These are phyloP conservation scores for Prosapia bicincta DNA, from an alignment of 2,888 invertebrate species.

Conservation along the genomic window DNA sequence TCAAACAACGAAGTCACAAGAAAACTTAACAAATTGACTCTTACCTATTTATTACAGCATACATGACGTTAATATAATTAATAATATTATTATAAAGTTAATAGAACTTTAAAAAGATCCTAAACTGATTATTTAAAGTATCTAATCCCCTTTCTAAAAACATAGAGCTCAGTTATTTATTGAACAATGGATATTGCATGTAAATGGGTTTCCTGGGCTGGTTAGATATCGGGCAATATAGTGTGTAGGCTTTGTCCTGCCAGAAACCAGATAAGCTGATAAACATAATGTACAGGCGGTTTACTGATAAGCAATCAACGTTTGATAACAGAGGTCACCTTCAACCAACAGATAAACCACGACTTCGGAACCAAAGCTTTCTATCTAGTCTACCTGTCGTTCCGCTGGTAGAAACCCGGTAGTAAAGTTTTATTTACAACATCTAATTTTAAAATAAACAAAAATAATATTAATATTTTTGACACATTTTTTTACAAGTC, in stretches of 20 bases:
- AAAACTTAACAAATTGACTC: too few relatives aligned
- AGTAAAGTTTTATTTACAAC: too few relatives aligned
- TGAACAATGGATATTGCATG: neutral
- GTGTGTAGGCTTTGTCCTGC: neutral
- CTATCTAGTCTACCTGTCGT: neutral
- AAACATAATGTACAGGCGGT: neutral
- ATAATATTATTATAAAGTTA: too few relatives aligned
- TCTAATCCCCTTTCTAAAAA: neutral
- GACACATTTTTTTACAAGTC: too few relatives aligned
- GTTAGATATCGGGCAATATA: neutral
- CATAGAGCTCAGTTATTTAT: neutral
- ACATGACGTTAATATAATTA: too few relatives aligned
- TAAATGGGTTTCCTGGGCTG: slow-evolving; percentile 2
- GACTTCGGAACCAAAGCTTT: neutral
- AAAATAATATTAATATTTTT: too few relatives aligned
- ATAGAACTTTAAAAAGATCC: too few relatives aligned
- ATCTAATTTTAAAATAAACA: too few relatives aligned
- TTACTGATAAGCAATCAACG: neutral
- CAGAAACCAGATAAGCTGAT: slow-evolving; percentile 2
- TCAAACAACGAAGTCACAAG: too few relatives aligned
- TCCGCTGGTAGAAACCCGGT: too few relatives aligned
- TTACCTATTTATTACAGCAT: too few relatives aligned
- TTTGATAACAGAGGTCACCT: slow-evolving; percentile 2
- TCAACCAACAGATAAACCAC: neutral
- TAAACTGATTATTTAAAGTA: too few relatives aligned